Evolutionary conservation across 2,888 invertebrate genomes (phyloP), one percentile per base, ranked within the genome.

Genomic region (Siphlonurus alternatus): DNA sequence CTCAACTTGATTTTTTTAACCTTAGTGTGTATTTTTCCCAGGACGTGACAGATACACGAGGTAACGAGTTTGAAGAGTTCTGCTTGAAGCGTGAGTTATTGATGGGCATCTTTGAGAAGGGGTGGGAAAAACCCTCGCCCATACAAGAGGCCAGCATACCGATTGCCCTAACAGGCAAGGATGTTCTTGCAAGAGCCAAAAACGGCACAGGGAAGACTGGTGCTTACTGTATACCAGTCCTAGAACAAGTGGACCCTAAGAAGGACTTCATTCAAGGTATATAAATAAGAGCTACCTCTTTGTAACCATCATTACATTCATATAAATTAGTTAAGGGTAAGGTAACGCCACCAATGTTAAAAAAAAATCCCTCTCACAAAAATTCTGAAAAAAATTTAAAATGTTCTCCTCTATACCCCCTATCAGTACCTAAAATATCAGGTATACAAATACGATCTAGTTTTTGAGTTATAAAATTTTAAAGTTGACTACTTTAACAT

Each of bases 81-180:
- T 97, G 97, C 78, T 82, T 99, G 70, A 94, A 94, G 79, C 84
- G 99, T 71, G 94, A 96, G 80, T 83, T 99, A 72, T 80, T 99
- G 71, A 99, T 99, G 97, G 99, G 99, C 70, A 99, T 99, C 75
- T 99, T 98, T 77, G 99, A 99, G 78, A 99, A 99, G 79, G 99
- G 97, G 66, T 97, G 94, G 99, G 99, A 99, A 77, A 93, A 94
- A 78, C 99, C 99, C 64, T 96, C 96, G 67, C 99, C 99, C 25
- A 99, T 99, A 80, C 99, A 99, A 83, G 99, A 97, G 82, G 94
- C 94, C 73, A 93, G 97, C 75, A 99, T 99, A 79, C 98, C 98
- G 67, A 93, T 98, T 74, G 98, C 99, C 69, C 83, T 99, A 71
- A 90, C 94, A 73, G 98, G 98, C 73, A 89, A 95, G 79, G 98